These are phyloP conservation scores for Apamea monoglypha DNA, from an alignment of 2,888 invertebrate species.

Conservation along the genomic window DNA sequence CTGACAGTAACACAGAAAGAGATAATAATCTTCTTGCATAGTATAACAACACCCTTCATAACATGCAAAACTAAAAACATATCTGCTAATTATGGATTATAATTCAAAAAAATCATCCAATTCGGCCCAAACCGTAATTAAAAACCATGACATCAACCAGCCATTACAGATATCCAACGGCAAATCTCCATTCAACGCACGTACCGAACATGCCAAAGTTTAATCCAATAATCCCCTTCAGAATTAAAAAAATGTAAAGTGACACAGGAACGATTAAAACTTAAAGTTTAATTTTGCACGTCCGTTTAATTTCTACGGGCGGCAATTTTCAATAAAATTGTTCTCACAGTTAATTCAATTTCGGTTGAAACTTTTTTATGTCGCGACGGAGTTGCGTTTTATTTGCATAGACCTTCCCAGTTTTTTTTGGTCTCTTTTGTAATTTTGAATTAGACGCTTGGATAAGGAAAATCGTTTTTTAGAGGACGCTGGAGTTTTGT, in stretches of 20 bases:
- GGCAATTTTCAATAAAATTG: conserved; percentile 71
- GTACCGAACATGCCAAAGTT: conserved; percentile 49
- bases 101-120: conserved; percentile 8
- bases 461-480: conserved; percentile 4
- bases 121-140: conserved; percentile 32
- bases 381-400: conserved; percentile 51
- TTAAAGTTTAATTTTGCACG: conserved; percentile 60
- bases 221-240: conserved; percentile 60
- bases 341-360: conserved; percentile 72
- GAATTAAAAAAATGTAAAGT: conserved; percentile 55
- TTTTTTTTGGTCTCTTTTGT: conserved; percentile 27
- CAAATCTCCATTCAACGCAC: conserved; percentile 39
- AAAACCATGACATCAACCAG: conserved; percentile 39
- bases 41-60: too few species aligned
- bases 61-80: background rate
- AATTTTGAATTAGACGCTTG: conserved; percentile 28
- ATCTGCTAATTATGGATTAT: background rate
- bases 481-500: background rate
- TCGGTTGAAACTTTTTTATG: conserved; percentile 66
- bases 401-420: conserved; percentile 37
- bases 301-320: conserved; percentile 42
- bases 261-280: conserved; percentile 58
- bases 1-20: too few species aligned
- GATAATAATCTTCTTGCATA: too few species aligned
- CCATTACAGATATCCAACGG: conserved; percentile 39